Evolutionary conservation across 2,113 vertebrate species (phyloP), one percentile per base, ranked within the genome.

Genomic region (Bombycilla garrulus): DNA sequence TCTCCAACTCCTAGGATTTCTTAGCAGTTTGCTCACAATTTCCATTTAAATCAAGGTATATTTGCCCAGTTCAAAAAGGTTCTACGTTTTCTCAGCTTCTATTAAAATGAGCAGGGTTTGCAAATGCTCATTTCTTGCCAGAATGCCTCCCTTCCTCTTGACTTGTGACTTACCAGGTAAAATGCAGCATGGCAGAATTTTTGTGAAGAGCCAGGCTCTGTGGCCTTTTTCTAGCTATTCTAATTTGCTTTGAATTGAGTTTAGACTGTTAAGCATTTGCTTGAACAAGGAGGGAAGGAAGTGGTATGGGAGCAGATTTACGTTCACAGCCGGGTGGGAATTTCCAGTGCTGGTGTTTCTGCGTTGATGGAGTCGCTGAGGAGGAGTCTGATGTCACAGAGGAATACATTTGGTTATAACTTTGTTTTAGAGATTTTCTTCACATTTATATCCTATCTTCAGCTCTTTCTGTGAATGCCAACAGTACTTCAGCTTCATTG

Each of bases 1-100:
- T 90, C 89, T 88, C 48, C 86, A 92, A 78, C 94, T 96, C 93
- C 65, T 86, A 86, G 86, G 96, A 92, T 94, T 93, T 94, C 61
- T 87, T 88, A 58, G 81, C 40, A 58, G 65, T 82, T 94, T 84
- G 76, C 88, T 93, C 86, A 74, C 38, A 40, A 81, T 94, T 96
- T 93, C 67, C 74, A 73, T 83, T 93, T 82, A 79, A 90, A 94
- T 96, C 83, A 81, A 95, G 88, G 61, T 84, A 13, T 81, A 53
- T 71, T 62, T 87, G 44, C 51, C 91, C 44, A 17, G 51, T 92
- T 95, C 62, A 83, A 81, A 93, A 95, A 81, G 84, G 76, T 76
- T 81, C 85, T 81, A 94, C 16, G 14, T 86, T 88, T 83, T 92
- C 83, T 74, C 58, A 64, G 26, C n/a, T 73, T 72, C 57, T 70